Conservation (phyloP, 1,140 invertebrate genomes). For the Neodiprion lecontei region DNA sequence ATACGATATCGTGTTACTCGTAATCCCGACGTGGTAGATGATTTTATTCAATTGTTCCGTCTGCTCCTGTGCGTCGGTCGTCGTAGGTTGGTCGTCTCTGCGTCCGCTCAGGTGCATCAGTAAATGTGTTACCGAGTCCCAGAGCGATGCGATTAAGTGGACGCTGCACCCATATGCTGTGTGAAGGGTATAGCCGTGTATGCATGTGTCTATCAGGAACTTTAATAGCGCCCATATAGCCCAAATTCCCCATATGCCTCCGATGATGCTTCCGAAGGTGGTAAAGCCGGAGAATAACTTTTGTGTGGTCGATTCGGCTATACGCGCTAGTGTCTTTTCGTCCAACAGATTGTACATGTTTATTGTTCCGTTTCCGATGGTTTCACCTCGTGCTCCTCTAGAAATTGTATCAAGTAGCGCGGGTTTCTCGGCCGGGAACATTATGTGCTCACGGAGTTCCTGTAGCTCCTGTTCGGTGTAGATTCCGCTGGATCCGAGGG, state of each 20-base stretch:
- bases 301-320: not conserved
- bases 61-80: too few relatives aligned
- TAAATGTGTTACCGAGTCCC: not conserved
- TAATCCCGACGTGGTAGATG: too few relatives aligned
- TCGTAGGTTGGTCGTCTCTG: too few relatives aligned
- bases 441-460: too few relatives aligned
- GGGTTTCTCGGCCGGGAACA: not conserved
- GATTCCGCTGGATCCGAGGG: too few relatives aligned
- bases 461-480: not conserved
- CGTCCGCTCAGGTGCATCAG: not conserved
- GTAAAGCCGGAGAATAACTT: not conserved
- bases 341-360: conserved; percentile 7
- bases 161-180: not conserved
- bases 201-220: not conserved
- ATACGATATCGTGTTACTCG: too few relatives aligned
- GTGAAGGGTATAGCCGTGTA: conserved; percentile 10
- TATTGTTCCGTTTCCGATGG: not conserved
- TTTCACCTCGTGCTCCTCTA: not conserved
- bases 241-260: not conserved
- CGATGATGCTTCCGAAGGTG: not conserved
- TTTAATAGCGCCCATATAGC: not conserved
- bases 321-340: not conserved
- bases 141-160: not conserved
- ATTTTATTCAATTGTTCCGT: too few relatives aligned
- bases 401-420: not conserved